These are phyloP conservation scores for Lucinisca nassula DNA, from an alignment of 2,888 invertebrate genomes.

Conservation along the genomic window DNA sequence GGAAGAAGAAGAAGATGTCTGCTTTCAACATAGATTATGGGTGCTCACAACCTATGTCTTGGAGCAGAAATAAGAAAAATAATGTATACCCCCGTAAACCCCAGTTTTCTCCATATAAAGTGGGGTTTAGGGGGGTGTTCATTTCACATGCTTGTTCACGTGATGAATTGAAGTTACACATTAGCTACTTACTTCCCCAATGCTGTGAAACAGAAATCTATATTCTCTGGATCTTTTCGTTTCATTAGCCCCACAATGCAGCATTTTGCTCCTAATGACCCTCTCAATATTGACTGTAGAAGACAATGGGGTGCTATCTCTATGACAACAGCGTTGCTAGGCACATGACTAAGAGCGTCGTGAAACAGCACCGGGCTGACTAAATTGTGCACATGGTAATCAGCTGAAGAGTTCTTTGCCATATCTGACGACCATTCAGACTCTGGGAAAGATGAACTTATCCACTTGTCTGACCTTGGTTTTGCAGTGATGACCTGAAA, in stretches of 20 bases:
- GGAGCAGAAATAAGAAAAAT: too few relatives aligned
- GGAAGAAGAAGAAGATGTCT: not conserved
- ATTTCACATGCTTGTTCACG: too few relatives aligned
- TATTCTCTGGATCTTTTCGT: slow-evolving; percentile 92
- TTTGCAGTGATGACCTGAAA: not conserved
- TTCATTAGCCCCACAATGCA: slow-evolving; percentile 96
- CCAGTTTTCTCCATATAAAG: too few relatives aligned
- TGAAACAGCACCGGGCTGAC: slow-evolving; percentile 96
- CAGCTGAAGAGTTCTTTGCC: slow-evolving; percentile 94
- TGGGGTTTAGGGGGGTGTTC: too few relatives aligned
- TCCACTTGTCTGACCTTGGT: slow-evolving; percentile 94
- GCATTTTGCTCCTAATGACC: slow-evolving; percentile 92
- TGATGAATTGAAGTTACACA: too few relatives aligned
- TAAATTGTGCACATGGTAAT: slow-evolving; percentile 98
- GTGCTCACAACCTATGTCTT: too few relatives aligned
- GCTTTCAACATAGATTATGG: not conserved
- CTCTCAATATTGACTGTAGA: slow-evolving; percentile 96
- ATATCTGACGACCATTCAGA: slow-evolving; percentile 93
- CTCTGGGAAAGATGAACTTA: slow-evolving; percentile 97
- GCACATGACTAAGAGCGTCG: slow-evolving; percentile 95
- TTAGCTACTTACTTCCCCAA: not conserved
- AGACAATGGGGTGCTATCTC: slow-evolving; percentile 98
- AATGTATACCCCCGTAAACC: too few relatives aligned
- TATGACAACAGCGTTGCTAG: slow-evolving; percentile 95
- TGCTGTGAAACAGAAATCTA: slow-evolving; percentile 88